These are phyloP conservation scores for Varecia variegata DNA, from an alignment of 2,797 vertebrate species.

Conservation along the genomic window DNA sequence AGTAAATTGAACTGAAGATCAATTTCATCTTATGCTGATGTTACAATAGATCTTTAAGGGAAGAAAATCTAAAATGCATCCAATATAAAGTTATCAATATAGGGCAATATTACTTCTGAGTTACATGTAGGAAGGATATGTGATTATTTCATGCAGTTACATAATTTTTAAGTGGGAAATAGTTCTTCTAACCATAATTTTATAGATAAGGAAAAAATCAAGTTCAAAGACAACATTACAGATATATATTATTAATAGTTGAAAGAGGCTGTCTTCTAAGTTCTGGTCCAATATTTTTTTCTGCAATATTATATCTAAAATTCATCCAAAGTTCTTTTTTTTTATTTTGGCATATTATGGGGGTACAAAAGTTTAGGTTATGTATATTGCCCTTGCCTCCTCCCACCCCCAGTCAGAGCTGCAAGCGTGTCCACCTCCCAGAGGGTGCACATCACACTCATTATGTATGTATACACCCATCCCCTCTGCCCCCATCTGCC, in stretches of 20 bases:
- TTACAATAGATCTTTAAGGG: neutral
- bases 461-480: too few relatives aligned
- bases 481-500: too few relatives aligned
- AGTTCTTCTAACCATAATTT: neutral
- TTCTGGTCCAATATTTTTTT: neutral
- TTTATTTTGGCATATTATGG: too few relatives aligned
- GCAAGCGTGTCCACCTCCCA: too few relatives aligned
- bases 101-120: neutral
- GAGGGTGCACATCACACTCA: too few relatives aligned
- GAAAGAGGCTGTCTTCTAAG: neutral
- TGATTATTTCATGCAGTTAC: neutral
- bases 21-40: constrained; percentile 30
- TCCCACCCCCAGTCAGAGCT: too few relatives aligned
- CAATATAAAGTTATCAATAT: neutral
- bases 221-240: neutral
- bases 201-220: neutral
- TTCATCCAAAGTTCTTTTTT: neutral
- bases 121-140: neutral
- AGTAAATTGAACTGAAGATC: constrained; percentile 56
- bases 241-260: neutral
- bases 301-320: neutral
- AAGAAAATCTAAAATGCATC: neutral
- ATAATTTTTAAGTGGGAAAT: neutral
- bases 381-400: too few relatives aligned
- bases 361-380: too few relatives aligned